Conservation (phyloP, 1,140 invertebrate species). For the Drosophila tropicalis region DNA sequence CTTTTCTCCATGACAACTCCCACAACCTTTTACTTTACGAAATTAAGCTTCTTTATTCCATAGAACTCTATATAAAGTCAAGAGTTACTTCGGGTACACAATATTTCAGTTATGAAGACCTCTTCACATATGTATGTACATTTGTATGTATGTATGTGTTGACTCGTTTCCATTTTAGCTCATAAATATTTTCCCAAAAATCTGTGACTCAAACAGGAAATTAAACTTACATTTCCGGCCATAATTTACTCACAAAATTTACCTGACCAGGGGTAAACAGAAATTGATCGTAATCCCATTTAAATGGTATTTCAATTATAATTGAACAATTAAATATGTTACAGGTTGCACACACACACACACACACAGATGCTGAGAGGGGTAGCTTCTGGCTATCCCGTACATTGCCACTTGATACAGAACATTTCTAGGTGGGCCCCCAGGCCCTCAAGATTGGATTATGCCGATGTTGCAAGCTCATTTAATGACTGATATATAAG, state of each 20-base stretch:
- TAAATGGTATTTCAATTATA: conserved; percentile 55
- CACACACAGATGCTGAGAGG: conserved; percentile 31
- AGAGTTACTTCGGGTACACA: too few species aligned
- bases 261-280: conserved; percentile 41
- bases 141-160: not conserved
- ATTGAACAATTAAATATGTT: conserved; percentile 73
- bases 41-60: too few species aligned
- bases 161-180: not conserved
- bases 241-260: conserved; percentile 30
- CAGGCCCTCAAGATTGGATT: conserved; percentile 55
- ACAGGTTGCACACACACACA: conserved; percentile 34
- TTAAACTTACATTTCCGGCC: conserved; percentile 19
- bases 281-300: conserved; percentile 49
- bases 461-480: conserved; percentile 47
- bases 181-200: conserved; percentile 14
- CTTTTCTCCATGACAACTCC: too few species aligned
- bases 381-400: not conserved
- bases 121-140: not conserved
- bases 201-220: conserved; percentile 4
- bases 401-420: too few species aligned
- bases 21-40: too few species aligned
- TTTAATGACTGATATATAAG: conserved; percentile 44
- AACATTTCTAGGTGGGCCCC: conserved; percentile 14
- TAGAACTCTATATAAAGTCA: too few species aligned
- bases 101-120: too few species aligned